These are phyloP conservation scores for Apogon talboti DNA, from an alignment of 2,797 vertebrate species.

Conservation along the genomic window DNA sequence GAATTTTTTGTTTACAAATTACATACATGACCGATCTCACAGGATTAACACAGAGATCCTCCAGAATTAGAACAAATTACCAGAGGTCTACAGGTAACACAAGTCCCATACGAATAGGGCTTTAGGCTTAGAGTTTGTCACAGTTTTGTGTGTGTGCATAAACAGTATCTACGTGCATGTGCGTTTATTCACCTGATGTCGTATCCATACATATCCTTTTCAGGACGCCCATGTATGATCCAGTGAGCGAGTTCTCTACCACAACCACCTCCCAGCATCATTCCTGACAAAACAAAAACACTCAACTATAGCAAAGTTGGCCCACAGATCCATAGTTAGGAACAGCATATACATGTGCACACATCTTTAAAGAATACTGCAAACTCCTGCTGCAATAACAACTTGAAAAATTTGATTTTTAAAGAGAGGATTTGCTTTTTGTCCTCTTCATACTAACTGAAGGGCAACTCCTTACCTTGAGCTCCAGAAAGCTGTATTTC, in stretches of 20 bases:
- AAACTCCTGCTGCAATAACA: not conserved
- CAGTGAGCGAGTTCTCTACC: conserved; percentile 95
- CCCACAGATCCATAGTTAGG: not conserved
- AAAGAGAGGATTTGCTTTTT: not conserved
- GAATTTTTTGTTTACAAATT: no score
- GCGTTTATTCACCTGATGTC: conserved; percentile 89
- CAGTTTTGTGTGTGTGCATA: not conserved
- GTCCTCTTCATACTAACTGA: no score
- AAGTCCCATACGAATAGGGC: no score
- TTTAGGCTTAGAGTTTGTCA: no score
- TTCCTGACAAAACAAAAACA: conserved; percentile 81
- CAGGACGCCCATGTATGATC: conserved; percentile 91
- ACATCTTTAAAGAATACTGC: not conserved
- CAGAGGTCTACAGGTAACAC: no score
- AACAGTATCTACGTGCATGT: not conserved
- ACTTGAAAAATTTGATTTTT: not conserved
- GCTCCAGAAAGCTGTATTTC: no score
- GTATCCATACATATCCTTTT: conserved; percentile 97
- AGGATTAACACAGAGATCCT: no score
- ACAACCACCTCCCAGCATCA: conserved; percentile 98
- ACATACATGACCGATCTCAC: no score
- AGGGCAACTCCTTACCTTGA: no score
- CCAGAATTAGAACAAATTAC: no score
- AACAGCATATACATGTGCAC: not conserved
- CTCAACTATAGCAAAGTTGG: not conserved